Evolutionary conservation across 2,797 vertebrate species (phyloP).

Genomic region (Zonotrichia albicollis): DNA sequence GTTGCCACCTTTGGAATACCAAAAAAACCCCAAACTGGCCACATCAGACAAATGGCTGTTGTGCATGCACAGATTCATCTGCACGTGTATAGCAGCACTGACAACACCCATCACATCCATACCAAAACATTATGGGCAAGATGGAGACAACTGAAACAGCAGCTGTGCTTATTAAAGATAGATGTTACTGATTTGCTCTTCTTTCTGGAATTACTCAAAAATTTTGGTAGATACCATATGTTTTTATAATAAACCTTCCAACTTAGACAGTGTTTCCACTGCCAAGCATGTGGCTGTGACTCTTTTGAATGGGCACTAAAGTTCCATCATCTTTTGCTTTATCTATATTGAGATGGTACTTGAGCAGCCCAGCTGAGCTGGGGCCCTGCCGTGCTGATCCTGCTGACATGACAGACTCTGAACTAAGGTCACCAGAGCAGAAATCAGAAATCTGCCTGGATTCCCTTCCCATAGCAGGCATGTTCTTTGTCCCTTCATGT

Average conservation of each 20-base stretch:
- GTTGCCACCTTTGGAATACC: slow-evolving; percentile 58
- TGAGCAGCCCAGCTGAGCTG: background rate
- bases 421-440: background rate
- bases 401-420: background rate
- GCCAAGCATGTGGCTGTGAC: background rate
- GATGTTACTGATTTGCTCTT: background rate
- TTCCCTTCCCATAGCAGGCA: background rate
- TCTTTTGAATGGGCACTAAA: background rate
- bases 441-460: background rate
- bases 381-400: background rate
- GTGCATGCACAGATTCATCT: slow-evolving; percentile 7
- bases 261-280: background rate
- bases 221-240: background rate
- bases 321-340: background rate
- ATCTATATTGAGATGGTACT: background rate
- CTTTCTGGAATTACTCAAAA: background rate
- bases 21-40: background rate
- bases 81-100: background rate
- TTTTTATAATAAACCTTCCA: background rate
- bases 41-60: slow-evolving; percentile 51
- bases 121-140: background rate
- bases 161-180: background rate
- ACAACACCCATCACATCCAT: background rate
- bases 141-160: background rate
- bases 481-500: background rate